phyloP scores from a whole-genome alignment of 2,113 vertebrate genomes.

The Takifugu flavidus region DNA sequence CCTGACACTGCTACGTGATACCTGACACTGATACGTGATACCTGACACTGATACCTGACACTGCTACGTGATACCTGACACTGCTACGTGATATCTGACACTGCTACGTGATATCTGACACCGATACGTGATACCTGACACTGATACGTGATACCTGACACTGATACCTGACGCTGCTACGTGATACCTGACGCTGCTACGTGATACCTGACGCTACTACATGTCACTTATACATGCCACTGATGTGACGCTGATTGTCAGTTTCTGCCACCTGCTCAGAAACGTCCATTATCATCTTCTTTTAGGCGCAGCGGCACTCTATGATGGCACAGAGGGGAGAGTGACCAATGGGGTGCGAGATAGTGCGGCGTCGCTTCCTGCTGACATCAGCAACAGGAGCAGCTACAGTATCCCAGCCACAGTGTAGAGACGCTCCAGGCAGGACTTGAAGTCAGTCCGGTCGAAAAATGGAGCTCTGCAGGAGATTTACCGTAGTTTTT shows the following conservation, averaged over 20 bases:
- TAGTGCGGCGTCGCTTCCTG: slow-evolving; percentile 59
- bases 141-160: no score
- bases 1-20: no score
- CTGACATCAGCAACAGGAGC: slow-evolving; percentile 66
- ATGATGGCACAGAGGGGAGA: slow-evolving; percentile 65
- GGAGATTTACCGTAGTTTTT: slow-evolving; percentile 2
- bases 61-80: no score
- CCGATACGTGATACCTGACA: no score
- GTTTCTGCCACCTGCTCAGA: slow-evolving; percentile 48
- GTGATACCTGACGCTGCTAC: no score
- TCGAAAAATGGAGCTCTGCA: not conserved
- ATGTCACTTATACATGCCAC: not conserved
- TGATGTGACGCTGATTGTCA: slow-evolving; percentile 9
- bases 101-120: no score
- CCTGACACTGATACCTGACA: no score
- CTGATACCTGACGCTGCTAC: no score
- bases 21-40: no score
- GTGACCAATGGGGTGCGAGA: slow-evolving; percentile 64
- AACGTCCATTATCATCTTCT: slow-evolving; percentile 61
- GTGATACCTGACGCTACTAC: not conserved
- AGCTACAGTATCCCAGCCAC: slow-evolving; percentile 68
- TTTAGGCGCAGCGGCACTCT: slow-evolving; percentile 69
- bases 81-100: no score
- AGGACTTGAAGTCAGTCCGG: slow-evolving; percentile 7
- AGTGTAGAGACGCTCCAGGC: slow-evolving; percentile 57